Conservation (phyloP, 2,888 invertebrate species). For the Pachymerium ferrugineum region DNA sequence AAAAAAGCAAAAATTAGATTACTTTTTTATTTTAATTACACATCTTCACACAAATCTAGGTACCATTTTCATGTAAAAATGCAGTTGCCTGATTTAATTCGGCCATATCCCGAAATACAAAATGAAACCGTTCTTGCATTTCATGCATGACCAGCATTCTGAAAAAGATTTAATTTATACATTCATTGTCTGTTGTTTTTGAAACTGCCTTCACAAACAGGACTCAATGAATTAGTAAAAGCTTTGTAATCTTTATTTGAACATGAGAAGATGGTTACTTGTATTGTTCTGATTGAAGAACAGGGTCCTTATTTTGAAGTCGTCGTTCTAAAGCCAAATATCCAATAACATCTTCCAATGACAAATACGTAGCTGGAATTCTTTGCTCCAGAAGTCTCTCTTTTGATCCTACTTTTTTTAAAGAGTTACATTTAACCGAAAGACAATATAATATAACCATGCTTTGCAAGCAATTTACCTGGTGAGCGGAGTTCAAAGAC, state of each 20-base stretch:
- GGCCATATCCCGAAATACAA: conserved; percentile 76
- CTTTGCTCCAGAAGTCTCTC: conserved; percentile 85
- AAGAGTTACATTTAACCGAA: background rate
- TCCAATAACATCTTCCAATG: conserved; percentile 85
- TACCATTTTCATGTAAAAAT: conserved; percentile 95
- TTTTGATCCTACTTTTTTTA: conserved; percentile 63
- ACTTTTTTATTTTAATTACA: background rate
- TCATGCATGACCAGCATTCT: conserved; percentile 53
- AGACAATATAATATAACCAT: background rate
- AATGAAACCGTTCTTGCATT: conserved; percentile 62
- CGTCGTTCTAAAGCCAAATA: conserved; percentile 71
- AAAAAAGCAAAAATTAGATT: conserved; percentile 29
- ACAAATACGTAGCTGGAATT: conserved; percentile 91
- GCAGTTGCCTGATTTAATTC: conserved; percentile 76
- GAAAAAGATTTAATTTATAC: background rate
- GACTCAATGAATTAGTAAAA: too few relatives aligned
- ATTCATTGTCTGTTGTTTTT: background rate
- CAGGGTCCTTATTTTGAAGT: conserved; percentile 50
- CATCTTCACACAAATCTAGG: conserved; percentile 20
- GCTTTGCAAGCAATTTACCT: conserved; percentile 51
- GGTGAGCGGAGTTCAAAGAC: conserved; percentile 86
- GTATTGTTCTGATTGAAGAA: conserved; percentile 48
- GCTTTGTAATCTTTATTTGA: too few relatives aligned
- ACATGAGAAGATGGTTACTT: conserved; percentile 42
- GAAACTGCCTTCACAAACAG: background rate